These are phyloP conservation scores for Indri indri DNA, from an alignment of 2,113 vertebrate genomes.

Conservation along the genomic window DNA sequence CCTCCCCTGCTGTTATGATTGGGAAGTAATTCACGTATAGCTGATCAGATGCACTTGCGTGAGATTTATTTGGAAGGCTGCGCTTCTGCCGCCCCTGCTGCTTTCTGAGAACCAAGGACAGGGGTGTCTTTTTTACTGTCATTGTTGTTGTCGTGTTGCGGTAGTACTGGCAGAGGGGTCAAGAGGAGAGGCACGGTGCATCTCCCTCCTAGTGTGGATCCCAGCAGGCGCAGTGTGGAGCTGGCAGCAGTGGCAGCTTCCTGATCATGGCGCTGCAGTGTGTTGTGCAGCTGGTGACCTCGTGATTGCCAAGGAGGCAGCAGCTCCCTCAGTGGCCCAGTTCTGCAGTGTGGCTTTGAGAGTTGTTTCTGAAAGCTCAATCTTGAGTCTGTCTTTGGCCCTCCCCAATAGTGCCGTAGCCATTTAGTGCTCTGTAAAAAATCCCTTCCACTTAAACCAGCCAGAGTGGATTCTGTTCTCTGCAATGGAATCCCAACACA, in stretches of 20 bases:
- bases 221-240: not conserved
- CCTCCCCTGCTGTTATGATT: not conserved
- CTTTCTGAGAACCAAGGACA: not conserved
- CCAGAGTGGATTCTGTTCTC: not conserved
- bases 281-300: not conserved
- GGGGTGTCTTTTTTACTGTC: not conserved
- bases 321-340: not conserved
- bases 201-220: accelerated
- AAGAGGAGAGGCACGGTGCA: not conserved
- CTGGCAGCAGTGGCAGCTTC: not conserved
- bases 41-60: not conserved
- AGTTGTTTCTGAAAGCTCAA: not conserved
- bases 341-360: not conserved
- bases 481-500: not conserved
- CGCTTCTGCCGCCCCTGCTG: not conserved
- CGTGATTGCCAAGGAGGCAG: not conserved
- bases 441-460: not conserved
- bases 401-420: not conserved
- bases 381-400: not conserved
- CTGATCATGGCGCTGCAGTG: accelerated
- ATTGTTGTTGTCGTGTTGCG: not conserved
- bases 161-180: not conserved
- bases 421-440: not conserved
- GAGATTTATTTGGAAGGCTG: not conserved
- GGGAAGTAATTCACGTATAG: not conserved